Evolutionary conservation across 1,140 invertebrate species (phyloP).

Genomic region (Stegodyphus mimosarum): DNA sequence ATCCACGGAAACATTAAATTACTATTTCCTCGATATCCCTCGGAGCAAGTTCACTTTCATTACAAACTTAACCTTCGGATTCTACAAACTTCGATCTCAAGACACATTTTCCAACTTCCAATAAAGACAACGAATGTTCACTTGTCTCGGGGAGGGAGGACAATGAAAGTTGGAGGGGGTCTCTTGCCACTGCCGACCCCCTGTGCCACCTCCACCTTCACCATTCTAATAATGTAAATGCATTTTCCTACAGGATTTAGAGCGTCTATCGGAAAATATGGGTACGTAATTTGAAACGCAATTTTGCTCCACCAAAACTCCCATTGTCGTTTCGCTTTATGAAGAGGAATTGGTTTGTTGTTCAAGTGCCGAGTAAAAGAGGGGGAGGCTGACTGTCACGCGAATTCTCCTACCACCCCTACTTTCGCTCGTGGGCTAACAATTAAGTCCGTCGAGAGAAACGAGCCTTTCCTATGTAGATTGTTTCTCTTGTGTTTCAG

Average conservation of each 20-base stretch:
- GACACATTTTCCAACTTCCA: slow-evolving; percentile 48
- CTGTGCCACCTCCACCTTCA: background rate
- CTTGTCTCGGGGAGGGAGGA: background rate
- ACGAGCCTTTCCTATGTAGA: slow-evolving; percentile 29
- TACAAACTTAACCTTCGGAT: slow-evolving; percentile 38
- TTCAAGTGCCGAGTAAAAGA: slow-evolving; percentile 35
- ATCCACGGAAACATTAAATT: slow-evolving; percentile 10
- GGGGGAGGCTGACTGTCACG: slow-evolving; percentile 22
- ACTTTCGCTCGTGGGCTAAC: slow-evolving; percentile 16
- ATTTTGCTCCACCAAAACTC: slow-evolving; percentile 49
- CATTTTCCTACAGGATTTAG: slow-evolving; percentile 57
- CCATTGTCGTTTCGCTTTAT: slow-evolving; percentile 56
- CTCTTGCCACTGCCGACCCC: background rate
- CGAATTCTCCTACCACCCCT: slow-evolving; percentile 10
- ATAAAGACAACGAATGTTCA: slow-evolving; percentile 37
- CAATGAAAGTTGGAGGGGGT: slow-evolving; percentile 7
- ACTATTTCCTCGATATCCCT: background rate
- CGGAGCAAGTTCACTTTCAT: slow-evolving; percentile 38
- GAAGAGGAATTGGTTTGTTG: slow-evolving; percentile 59
- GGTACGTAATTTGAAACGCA: slow-evolving; percentile 58
- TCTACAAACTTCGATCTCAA: slow-evolving; percentile 17
- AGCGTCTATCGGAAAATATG: slow-evolving; percentile 57
- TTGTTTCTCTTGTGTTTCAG: slow-evolving; percentile 41
- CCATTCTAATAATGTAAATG: slow-evolving; percentile 58
- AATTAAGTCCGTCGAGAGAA: slow-evolving; percentile 53